These are phyloP conservation scores for Anoura caudifer DNA, from an alignment of 2,113 vertebrate species.

Conservation along the genomic window DNA sequence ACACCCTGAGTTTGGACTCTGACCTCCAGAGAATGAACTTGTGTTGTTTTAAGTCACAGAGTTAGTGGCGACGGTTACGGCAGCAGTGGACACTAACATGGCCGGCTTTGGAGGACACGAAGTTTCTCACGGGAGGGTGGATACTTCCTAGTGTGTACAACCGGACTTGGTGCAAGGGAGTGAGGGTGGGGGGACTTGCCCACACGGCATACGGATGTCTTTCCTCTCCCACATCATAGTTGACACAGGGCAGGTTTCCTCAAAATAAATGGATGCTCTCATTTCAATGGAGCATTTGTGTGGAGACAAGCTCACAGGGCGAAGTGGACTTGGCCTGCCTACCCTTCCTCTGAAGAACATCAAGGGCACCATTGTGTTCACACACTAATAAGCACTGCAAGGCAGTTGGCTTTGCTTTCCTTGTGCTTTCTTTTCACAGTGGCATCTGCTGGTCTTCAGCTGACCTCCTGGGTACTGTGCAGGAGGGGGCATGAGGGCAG, in stretches of 20 bases:
- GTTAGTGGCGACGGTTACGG: neutral
- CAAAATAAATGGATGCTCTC: neutral
- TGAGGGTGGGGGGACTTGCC: neutral
- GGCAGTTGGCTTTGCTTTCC: neutral
- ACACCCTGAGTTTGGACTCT: neutral
- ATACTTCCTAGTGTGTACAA: neutral
- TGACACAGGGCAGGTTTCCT: slow-evolving; percentile 32
- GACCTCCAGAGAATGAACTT: neutral
- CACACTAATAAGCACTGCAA: neutral
- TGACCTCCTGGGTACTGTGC: neutral
- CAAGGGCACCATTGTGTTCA: slow-evolving; percentile 24
- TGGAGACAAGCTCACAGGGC: neutral
- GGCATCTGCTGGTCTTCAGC: slow-evolving; percentile 18
- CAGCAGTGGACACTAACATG: neutral
- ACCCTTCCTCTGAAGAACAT: neutral
- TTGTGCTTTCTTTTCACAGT: neutral
- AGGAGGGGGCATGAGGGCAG: neutral
- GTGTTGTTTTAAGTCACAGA: neutral
- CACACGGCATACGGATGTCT: neutral
- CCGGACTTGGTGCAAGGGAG: neutral
- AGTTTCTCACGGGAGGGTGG: neutral
- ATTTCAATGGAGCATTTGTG: neutral
- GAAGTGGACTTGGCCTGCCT: neutral
- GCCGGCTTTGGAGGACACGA: neutral
- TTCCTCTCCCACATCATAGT: neutral